phyloP scores from a whole-genome alignment of 1,140 invertebrate genomes.

The Sweltsa coloradensis region DNA sequence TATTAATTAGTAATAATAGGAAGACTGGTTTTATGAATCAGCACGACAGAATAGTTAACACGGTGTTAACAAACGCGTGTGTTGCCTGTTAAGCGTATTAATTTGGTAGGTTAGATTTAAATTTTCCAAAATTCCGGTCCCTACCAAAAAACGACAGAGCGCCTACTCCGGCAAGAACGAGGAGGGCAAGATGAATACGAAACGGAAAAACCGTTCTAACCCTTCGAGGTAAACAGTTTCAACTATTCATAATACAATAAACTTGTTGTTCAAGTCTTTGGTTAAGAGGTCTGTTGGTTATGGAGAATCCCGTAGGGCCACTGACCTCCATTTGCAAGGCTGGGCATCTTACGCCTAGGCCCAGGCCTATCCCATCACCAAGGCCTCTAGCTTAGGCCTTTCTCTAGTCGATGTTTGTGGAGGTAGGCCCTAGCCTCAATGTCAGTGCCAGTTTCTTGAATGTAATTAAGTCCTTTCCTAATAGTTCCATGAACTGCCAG shows the following conservation, averaged over 20 bases:
- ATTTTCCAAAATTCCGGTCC: conserved; percentile 45
- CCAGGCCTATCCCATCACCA: too few relatives aligned
- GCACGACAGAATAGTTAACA: background rate
- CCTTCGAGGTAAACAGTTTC: conserved; percentile 27
- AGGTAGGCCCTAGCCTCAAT: too few relatives aligned
- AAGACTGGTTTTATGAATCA: background rate
- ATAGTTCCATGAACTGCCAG: too few relatives aligned
- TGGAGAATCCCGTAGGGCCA: conserved; percentile 5
- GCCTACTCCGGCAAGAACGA: conserved; percentile 37
- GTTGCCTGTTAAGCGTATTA: conserved; percentile 5
- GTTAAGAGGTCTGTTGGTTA: too few relatives aligned
- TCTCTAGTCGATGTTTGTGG: too few relatives aligned
- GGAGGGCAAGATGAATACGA: conserved; percentile 34
- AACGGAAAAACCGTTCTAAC: conserved; percentile 35
- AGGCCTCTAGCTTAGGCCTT: too few relatives aligned
- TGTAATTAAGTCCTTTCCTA: too few relatives aligned
- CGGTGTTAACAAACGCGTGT: background rate
- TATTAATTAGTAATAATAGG: conserved; percentile 7
- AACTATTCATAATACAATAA: too few relatives aligned
- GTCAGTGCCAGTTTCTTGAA: too few relatives aligned
- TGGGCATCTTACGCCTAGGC: background rate
- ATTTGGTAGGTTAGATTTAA: conserved; percentile 20
- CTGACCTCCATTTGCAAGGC: conserved; percentile 7
- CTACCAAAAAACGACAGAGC: conserved; percentile 39
- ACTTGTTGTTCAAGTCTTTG: too few relatives aligned